Base-by-base conservation (phyloP, 2,888 invertebrate genomes). In the Phragmatobia fuliginosa region DNA sequence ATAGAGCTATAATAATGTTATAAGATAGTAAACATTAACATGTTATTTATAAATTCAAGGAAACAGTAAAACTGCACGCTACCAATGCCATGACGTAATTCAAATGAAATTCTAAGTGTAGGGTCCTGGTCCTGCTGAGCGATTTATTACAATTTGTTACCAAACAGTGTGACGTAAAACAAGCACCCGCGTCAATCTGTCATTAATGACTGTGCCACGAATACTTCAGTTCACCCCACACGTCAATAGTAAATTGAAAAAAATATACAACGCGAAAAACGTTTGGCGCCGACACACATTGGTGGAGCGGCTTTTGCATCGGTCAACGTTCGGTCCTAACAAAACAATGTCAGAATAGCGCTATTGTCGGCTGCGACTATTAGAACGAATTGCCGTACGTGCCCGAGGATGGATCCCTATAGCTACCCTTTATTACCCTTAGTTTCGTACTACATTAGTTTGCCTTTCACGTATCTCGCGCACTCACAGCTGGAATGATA, bases 331-430 rank as follows among this genome's bases (percentile, higher is more conserved):
- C 82, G 76, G 84, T 87, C 88, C 91, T 92, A 92, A 92, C 90
- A 93, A 93, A 94, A 94, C 93, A 93, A 90, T 89, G 90, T 84
- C 84, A 83, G 81, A 85, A 85, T 85, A 84, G 86, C 87, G 85
- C 86, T 82, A 91, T 92, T 91, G 91, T 91, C 90, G 91, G 87
- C 87, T 83, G 88, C 87, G 88, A 89, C 93, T 91, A 92, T 93
- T 92, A 92, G 91, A 91, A 92, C 90, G 91, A 93, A 93, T 92
- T 90, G 92, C 86, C 84, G 91, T 91, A 92, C 93, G 92, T 93
- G 93, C 90, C 83, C 76, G 75, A 87, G 87, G 87, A 90, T 87
- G 86, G 85, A 77, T 81, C 86, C 85, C 87, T 84, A 84, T 85
- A 79, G 83, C 85, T 85, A 85, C 87, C 86, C 87, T 91, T 90